phyloP scores from a whole-genome alignment of 2,888 invertebrate species.

The Chloroclysta siterata region DNA sequence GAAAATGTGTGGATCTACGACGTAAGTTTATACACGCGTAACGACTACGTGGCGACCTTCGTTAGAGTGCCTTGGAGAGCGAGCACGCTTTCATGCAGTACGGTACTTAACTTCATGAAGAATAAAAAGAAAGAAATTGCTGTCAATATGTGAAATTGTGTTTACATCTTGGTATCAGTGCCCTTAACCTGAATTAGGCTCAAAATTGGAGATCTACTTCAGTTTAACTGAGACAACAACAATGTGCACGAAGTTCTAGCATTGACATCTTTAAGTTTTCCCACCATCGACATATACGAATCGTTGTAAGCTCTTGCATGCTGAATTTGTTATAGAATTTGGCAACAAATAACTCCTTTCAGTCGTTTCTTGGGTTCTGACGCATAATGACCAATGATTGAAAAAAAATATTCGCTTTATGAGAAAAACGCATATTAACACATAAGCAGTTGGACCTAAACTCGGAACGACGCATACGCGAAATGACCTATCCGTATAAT shows the following conservation, averaged over 20 bases:
- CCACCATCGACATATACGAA: neutral
- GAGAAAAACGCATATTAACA: no score
- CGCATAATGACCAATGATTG: no score
- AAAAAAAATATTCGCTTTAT: no score
- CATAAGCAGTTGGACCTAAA: no score
- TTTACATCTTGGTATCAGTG: slow-evolving; percentile 1
- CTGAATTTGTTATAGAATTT: neutral
- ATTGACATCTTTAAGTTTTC: no score
- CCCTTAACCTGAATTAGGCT: slow-evolving; percentile 4
- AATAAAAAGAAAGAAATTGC: slow-evolving; percentile 13
- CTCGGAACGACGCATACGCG: no score
- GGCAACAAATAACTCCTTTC: slow-evolving; percentile 1
- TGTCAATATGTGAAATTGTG: slow-evolving; percentile 3
- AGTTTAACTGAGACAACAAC: neutral
- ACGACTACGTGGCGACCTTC: slow-evolving; percentile 24
- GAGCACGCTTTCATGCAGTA: slow-evolving; percentile 10
- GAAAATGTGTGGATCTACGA: slow-evolving; percentile 22
- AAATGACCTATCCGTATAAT: no score
- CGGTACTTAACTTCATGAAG: slow-evolving; percentile 9
- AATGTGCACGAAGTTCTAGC: no score
- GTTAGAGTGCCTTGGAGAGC: slow-evolving; percentile 15
- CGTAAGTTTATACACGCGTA: slow-evolving; percentile 9
- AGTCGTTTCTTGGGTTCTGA: no score
- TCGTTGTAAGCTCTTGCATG: neutral
- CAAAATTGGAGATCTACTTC: neutral